Evolutionary conservation across 2,797 vertebrate genomes (phyloP).

Genomic region (Megalops cyprinoides): DNA sequence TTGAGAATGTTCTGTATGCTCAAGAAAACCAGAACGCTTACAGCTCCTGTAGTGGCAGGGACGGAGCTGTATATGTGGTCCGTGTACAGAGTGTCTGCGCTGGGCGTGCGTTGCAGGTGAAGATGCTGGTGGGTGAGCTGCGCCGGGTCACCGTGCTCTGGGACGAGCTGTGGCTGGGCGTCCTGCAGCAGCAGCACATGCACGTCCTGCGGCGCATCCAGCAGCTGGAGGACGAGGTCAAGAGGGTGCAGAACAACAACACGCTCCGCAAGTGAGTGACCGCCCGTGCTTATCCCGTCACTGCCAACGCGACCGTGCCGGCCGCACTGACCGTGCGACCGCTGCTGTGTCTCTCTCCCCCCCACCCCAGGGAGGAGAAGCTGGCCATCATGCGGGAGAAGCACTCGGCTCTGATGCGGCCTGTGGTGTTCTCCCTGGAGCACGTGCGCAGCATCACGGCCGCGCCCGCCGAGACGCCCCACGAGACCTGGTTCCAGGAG

Average conservation of each 20-base stretch:
- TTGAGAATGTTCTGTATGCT: too few species aligned
- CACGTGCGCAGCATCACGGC: conserved; percentile 94
- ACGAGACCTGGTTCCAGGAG: conserved; percentile 98
- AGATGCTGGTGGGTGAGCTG: conserved; percentile 95
- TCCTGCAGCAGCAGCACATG: conserved; percentile 96
- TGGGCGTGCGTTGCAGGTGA: conserved; percentile 81
- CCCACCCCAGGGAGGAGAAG: conserved; percentile 88
- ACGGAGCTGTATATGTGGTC: too few species aligned
- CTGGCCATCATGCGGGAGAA: conserved; percentile 98
- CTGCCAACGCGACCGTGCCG: too few species aligned
- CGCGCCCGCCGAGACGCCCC: conserved; percentile 90
- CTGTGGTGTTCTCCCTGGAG: conserved; percentile 95
- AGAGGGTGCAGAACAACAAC: conserved; percentile 94
- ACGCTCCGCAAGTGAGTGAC: conserved; percentile 84
- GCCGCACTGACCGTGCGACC: not conserved
- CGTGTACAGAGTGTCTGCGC: too few species aligned
- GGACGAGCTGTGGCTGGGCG: conserved; percentile 97
- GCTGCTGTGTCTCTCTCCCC: not conserved
- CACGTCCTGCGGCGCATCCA: conserved; percentile 92
- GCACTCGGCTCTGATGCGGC: conserved; percentile 96
- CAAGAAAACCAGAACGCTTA: too few species aligned
- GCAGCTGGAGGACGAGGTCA: conserved; percentile 96
- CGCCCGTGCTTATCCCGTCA: not conserved
- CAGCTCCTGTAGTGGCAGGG: too few species aligned
- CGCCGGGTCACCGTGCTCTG: conserved; percentile 95